A percentile compares a stretch with the other conserved stretches of the same genome.
Evolutionary conservation across 2,797 vertebrate species (phyloP).

Genomic region (Chloroceryle amazona): DNA sequence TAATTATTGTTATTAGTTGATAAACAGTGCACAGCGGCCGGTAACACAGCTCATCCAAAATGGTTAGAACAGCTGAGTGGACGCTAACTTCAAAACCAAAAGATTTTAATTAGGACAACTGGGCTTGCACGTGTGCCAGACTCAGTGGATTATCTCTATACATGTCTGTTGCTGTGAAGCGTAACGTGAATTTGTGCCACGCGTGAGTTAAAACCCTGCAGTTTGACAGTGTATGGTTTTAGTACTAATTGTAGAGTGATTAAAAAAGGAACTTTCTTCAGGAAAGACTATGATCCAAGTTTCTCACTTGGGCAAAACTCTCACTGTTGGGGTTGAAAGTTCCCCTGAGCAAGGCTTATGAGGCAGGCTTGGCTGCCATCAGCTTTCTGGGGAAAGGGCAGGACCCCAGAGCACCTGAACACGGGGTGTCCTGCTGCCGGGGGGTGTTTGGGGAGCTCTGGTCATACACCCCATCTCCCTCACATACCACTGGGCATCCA

Average conservation of each 20-base stretch:
- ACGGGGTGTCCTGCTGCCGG: accelerated
- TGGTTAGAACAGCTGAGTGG: not conserved
- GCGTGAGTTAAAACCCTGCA: not conserved
- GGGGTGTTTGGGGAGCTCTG: not conserved
- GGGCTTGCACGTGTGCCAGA: not conserved
- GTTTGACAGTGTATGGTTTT: not conserved
- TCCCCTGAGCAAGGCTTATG: not conserved
- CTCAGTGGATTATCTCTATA: not conserved
- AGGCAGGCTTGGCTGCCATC: not conserved
- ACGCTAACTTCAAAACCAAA: not conserved
- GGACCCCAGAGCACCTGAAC: accelerated
- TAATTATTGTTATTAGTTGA: not conserved
- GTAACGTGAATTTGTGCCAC: not conserved
- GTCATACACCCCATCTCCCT: accelerated
- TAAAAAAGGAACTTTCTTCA: not conserved
- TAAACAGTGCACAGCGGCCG: not conserved
- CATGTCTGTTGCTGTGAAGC: not conserved
- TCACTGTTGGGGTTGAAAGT: not conserved
- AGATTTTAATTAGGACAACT: not conserved
- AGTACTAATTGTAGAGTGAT: not conserved
- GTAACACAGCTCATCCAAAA: not conserved
- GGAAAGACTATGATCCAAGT: not conserved
- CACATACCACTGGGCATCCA: not conserved
- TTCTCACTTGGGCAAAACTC: not conserved
- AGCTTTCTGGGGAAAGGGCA: not conserved